These are phyloP conservation scores for Anagrus nilaparvatae DNA, from an alignment of 1,140 invertebrate genomes.

Conservation along the genomic window DNA sequence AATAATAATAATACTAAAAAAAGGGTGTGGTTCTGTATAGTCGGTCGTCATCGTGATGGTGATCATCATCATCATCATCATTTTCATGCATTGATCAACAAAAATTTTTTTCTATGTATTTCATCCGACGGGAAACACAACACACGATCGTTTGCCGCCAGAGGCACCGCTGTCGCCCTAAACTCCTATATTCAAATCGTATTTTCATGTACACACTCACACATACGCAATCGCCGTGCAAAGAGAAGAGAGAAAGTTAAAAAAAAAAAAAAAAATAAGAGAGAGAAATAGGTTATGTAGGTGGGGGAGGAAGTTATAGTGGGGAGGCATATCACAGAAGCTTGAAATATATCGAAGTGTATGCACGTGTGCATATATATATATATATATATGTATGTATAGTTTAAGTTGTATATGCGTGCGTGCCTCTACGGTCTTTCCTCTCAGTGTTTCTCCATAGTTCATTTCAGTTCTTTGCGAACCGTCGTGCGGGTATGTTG, in stretches of 20 bases:
- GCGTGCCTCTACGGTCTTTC: conserved; percentile 5
- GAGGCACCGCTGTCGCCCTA: conserved; percentile 26
- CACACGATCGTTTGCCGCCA: conserved; percentile 26
- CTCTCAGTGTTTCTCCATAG: too few relatives aligned
- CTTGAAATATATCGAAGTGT: conserved; percentile 17
- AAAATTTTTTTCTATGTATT: conserved; percentile 10
- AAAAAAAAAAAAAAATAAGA: conserved; percentile 4
- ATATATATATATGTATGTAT: too few relatives aligned
- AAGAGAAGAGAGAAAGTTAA: background rate
- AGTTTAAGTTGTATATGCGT: background rate
- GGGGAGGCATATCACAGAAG: conserved; percentile 21
- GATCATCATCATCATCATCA: too few relatives aligned
- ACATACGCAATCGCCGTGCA: background rate
- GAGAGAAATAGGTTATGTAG: conserved; percentile 14
- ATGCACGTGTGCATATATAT: too few relatives aligned
- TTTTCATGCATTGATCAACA: too few relatives aligned
- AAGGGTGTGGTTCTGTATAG: too few relatives aligned
- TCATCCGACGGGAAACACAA: conserved; percentile 10
- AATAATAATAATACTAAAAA: too few relatives aligned
- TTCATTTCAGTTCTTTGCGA: too few relatives aligned
- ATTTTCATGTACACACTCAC: background rate
- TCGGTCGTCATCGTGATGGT: too few relatives aligned
- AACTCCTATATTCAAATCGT: background rate
- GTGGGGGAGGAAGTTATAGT: background rate
- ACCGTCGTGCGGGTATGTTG: too few relatives aligned